Evolutionary conservation across 2,113 vertebrate genomes (phyloP), one percentile per base, ranked within the genome.

Genomic region (Paralichthys olivaceus): DNA sequence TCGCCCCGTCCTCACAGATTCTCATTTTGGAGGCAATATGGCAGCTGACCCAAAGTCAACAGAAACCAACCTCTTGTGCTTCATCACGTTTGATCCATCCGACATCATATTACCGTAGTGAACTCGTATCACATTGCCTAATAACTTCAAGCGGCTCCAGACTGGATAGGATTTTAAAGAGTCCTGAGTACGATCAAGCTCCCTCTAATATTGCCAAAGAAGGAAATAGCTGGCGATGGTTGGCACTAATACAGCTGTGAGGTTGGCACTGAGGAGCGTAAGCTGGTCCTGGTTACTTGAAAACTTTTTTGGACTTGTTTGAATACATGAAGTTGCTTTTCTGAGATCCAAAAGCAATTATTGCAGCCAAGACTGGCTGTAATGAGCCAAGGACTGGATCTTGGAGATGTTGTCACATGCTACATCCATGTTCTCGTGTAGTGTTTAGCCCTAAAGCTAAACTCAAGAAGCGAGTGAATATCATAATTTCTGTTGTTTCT

Each of bases 211-310:
- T 80, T 47, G 22, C 87, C 91, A 92, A 84, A 87, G 25, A 81
- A 89, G 89, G 88, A 84, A 85, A 90, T 65, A 73, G 22, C 62
- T 84, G 81, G 67, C 45, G 4, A 60, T n/a, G 66, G 37, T 79
- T 85, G 75, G 83, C 75, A 74, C 66, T 51, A 63, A 58, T 49
- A 58, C 70, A 59, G 29, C 37, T 1, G 5, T 22, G 23, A 34
- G 67, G 69, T 75, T 81, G 86, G 84, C 75, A 81, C 45, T 19
- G 25, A 60, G 25, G 32, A 23, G 51, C 40, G 32, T 19, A 85
- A 76, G 65, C 60, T 88, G 84, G 74, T 68, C 49, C 72, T 68
- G 49, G 65, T 77, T 84, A 55, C 45, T 73, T 65, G 45, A 62
- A 67, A 73, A 66, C 29, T 14, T 11, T 22, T 65, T 70, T 89